A percentile compares a stretch with the other conserved stretches of the same genome.
phyloP scores from a whole-genome alignment of 2,888 invertebrate genomes.

The Epinotia ramella region DNA sequence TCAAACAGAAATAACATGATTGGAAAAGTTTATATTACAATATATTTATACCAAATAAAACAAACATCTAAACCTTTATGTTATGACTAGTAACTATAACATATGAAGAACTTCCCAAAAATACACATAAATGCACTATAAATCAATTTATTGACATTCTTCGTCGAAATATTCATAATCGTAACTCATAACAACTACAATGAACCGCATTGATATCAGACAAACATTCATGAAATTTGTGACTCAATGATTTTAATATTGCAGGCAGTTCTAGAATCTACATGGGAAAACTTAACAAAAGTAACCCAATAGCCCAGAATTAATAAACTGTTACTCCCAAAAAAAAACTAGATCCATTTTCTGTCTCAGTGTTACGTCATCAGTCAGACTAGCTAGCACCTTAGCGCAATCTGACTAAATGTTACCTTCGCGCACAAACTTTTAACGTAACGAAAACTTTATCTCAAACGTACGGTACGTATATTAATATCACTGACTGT shows the following conservation, averaged over 20 bases:
- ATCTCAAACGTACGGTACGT: background rate
- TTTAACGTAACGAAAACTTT: background rate
- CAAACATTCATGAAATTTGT: background rate
- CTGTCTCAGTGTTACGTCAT: background rate
- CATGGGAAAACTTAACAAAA: background rate
- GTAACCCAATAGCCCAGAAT: background rate
- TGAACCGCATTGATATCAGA: background rate
- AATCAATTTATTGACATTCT: slow-evolving; percentile 7
- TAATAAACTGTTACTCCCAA: background rate
- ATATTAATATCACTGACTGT: too few species aligned
- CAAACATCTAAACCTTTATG: slow-evolving; percentile 15
- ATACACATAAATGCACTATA: slow-evolving; percentile 34
- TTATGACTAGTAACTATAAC: slow-evolving; percentile 43
- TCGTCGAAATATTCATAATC: background rate
- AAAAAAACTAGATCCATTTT: background rate
- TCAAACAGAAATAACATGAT: background rate
- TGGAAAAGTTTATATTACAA: background rate
- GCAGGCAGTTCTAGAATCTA: slow-evolving; percentile 1
- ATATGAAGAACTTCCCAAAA: slow-evolving; percentile 24
- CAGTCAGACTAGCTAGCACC: background rate
- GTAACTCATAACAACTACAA: background rate
- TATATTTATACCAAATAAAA: slow-evolving; percentile 20
- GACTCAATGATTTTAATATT: background rate
- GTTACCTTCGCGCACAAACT: background rate
- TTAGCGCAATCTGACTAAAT: background rate